These are phyloP conservation scores for Tadarida brasiliensis DNA, from an alignment of 2,797 vertebrate genomes.

Conservation along the genomic window DNA sequence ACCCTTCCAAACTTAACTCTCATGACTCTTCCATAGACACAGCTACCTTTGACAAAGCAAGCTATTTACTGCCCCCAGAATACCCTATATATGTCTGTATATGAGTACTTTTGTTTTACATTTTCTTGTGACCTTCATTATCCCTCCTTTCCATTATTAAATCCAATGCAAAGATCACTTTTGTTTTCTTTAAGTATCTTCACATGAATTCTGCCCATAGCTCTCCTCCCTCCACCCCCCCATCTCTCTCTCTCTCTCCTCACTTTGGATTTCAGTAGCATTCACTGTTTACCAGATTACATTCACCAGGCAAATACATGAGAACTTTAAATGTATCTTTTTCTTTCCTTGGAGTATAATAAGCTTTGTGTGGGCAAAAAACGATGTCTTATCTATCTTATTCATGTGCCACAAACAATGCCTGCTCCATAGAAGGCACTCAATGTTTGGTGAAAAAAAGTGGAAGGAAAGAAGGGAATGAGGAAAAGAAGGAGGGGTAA, in stretches of 20 bases:
- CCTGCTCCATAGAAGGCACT: neutral
- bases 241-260: neutral
- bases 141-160: neutral
- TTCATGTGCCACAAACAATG: neutral
- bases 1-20: neutral
- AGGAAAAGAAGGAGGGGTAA: rapidly evolving
- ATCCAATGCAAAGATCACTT: neutral
- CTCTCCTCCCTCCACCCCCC: neutral
- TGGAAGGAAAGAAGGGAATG: neutral
- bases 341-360: slow-evolving; percentile 4
- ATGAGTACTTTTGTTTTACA: neutral
- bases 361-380: slow-evolving; percentile 26
- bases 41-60: neutral
- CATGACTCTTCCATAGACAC: neutral
- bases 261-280: neutral
- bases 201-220: neutral
- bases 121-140: neutral
- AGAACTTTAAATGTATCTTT: neutral
- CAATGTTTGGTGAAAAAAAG: neutral
- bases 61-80: neutral
- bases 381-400: neutral
- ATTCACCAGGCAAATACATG: neutral
- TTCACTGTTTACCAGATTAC: neutral
- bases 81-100: neutral
- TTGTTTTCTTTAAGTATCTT: neutral